Conservation (phyloP, 2,113 vertebrate genomes). For the Chaetorhynchus papuensis region DNA sequence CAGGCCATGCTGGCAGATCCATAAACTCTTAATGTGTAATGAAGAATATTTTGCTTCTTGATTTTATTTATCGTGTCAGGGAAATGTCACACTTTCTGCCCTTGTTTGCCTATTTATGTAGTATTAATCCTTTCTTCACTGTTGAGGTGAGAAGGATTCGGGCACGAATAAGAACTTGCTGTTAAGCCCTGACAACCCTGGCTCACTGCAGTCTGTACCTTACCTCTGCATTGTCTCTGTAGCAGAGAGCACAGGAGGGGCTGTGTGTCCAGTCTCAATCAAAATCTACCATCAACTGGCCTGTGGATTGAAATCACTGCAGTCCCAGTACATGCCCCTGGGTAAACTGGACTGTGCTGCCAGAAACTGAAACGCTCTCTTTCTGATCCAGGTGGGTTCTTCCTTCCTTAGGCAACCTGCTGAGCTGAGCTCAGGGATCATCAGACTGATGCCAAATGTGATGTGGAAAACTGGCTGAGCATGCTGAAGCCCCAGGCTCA, state of each 20-base stretch:
- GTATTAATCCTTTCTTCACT: slow-evolving; percentile 15
- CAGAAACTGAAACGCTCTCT: neutral
- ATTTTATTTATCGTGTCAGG: slow-evolving; percentile 2
- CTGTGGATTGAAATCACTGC: neutral
- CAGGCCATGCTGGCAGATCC: neutral
- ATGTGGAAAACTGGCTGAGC: neutral
- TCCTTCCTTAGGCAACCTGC: neutral
- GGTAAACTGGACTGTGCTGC: neutral
- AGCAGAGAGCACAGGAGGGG: neutral
- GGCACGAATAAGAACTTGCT: neutral
- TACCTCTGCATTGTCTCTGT: neutral
- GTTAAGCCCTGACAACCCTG: neutral
- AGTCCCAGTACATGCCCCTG: neutral
- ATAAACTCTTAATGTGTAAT: neutral
- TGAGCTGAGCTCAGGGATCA: neutral
- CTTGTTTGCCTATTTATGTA: slow-evolving; percentile 1
- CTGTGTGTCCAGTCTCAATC: neutral
- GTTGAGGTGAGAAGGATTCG: neutral
- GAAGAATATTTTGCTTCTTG: neutral
- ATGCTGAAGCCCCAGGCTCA: neutral
- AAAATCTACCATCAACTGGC: neutral
- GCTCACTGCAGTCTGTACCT: neutral
- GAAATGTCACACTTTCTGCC: slow-evolving; percentile 5
- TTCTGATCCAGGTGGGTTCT: neutral
- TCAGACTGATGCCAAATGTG: accelerated